Evolutionary conservation across 2,888 invertebrate genomes (phyloP).

Genomic region (Himalopsyche japonica): DNA sequence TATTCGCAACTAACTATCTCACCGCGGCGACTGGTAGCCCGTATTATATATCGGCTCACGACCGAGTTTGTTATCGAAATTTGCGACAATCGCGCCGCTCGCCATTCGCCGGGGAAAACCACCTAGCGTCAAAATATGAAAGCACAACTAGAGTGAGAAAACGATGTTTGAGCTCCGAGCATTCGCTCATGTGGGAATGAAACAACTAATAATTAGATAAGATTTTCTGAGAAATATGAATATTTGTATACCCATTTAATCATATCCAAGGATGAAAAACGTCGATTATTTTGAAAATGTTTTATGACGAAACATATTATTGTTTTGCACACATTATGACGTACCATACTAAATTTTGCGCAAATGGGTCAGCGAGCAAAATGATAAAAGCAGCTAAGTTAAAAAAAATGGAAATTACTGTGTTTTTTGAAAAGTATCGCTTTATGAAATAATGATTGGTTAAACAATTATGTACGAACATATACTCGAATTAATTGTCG

Average conservation of each 20-base stretch:
- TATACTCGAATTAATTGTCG: not conserved
- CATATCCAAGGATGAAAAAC: not conserved
- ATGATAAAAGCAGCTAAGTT: not conserved
- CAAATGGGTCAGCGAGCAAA: not conserved
- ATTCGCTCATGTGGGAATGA: not conserved
- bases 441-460: no score
- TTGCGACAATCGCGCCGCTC: not conserved
- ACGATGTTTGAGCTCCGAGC: not conserved
- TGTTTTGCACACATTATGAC: not conserved
- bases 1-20: not conserved
- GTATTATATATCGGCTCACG: constrained; percentile 9
- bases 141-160: not conserved
- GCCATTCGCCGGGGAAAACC: not conserved
- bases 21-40: not conserved
- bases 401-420: not conserved
- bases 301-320: not conserved
- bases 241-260: not conserved
- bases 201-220: not conserved
- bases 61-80: not conserved
- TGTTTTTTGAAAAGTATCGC: not conserved
- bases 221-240: not conserved
- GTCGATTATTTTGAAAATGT: not conserved
- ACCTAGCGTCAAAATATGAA: not conserved
- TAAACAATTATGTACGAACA: no score
- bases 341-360: not conserved